Evolutionary conservation across 2,113 vertebrate genomes (phyloP).

Genomic region (Dromiciops gliroides): DNA sequence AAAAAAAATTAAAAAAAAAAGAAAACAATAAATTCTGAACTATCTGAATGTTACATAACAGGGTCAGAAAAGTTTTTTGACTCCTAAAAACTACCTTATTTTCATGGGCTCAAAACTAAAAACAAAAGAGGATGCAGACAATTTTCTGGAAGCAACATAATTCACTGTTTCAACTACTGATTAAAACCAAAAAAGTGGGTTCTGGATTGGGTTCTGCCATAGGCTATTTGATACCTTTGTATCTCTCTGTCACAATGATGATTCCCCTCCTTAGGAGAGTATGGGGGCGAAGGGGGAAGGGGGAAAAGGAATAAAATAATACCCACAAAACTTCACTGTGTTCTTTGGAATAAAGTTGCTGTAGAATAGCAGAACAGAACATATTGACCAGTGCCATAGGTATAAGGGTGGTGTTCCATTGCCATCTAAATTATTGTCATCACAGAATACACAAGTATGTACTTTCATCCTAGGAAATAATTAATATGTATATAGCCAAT

Average conservation of each 20-base stretch:
- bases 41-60: constrained; percentile 28
- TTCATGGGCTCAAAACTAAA: constrained; percentile 10
- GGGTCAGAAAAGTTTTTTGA: constrained; percentile 46
- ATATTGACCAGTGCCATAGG: neutral
- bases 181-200: neutral
- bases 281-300: too few relatives aligned
- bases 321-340: neutral
- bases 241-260: neutral
- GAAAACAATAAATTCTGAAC: constrained; percentile 53
- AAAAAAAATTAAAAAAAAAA: too few relatives aligned
- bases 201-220: neutral
- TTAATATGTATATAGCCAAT: neutral
- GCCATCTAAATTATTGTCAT: neutral
- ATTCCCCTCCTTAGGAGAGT: constrained; percentile 13
- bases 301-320: constrained; percentile 12
- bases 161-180: neutral
- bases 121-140: constrained; percentile 27
- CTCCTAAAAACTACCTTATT: constrained; percentile 21
- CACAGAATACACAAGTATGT: neutral
- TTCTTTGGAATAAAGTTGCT: neutral
- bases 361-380: neutral
- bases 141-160: neutral
- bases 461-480: neutral
- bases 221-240: neutral
- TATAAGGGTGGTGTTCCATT: neutral